A percentile compares a stretch with the other conserved stretches of the same genome.
phyloP scores from a whole-genome alignment of 2,113 vertebrate genomes.

The Gopherus evgoodei region DNA sequence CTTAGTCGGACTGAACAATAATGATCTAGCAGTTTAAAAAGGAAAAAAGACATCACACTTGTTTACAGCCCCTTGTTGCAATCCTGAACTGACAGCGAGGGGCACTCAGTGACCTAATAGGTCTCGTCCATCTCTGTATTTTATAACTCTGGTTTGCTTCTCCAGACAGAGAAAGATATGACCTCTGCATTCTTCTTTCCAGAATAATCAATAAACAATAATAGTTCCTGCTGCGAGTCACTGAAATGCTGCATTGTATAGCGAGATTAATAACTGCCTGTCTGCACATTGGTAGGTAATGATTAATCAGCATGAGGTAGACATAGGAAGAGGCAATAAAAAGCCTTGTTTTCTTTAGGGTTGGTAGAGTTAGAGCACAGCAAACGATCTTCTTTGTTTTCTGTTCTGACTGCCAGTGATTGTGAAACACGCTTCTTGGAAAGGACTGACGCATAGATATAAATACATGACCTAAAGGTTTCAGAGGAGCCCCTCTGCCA shows the following conservation, averaged over 20 bases:
- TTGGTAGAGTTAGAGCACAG: neutral
- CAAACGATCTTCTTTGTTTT: constrained; percentile 12
- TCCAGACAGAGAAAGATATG: rapidly evolving
- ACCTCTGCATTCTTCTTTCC: rapidly evolving
- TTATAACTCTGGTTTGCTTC: neutral
- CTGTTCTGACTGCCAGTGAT: neutral
- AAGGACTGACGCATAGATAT: constrained; percentile 33
- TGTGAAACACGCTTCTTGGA: constrained; percentile 26
- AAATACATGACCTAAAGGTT: neutral
- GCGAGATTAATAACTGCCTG: neutral
- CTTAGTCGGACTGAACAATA: constrained; percentile 4
- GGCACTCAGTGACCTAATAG: constrained; percentile 1
- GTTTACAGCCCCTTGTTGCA: neutral
- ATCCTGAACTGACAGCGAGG: neutral
- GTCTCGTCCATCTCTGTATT: rapidly evolving
- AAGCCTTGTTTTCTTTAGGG: neutral
- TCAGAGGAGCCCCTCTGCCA: neutral
- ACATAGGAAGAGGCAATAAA: neutral
- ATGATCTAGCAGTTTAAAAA: constrained; percentile 22
- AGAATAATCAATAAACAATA: neutral
- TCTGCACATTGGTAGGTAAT: neutral
- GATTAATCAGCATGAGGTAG: neutral
- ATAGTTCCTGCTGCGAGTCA: neutral
- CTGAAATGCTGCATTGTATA: neutral
- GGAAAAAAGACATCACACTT: neutral